Percentiles rank a stretch among this genome's conserved stretches.
Evolutionary conservation across 2,797 vertebrate species (phyloP).

Genomic region (Setipinna tenuifilis): DNA sequence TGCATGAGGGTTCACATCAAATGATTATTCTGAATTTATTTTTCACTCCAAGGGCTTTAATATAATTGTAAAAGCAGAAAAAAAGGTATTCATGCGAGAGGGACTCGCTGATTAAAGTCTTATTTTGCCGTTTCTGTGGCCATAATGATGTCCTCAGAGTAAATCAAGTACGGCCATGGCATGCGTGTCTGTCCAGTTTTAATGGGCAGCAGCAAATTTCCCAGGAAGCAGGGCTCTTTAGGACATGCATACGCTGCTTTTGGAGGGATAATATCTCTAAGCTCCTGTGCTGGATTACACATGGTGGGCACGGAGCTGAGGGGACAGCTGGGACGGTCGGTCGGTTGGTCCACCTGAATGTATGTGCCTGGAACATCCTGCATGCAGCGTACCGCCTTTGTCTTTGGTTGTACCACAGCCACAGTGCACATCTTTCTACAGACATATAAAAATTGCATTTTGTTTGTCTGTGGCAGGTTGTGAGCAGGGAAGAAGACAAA

Average conservation of each 20-base stretch:
- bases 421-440: neutral
- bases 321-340: constrained; percentile 24
- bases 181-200: neutral
- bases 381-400: constrained; percentile 8
- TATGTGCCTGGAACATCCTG: neutral
- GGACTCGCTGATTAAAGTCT: neutral
- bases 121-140: neutral
- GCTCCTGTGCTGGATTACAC: constrained; percentile 46
- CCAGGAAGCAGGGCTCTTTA: constrained; percentile 30
- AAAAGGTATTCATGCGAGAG: neutral
- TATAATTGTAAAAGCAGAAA: constrained; percentile 4
- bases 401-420: constrained; percentile 17
- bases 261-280: constrained; percentile 30
- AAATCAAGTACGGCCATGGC: neutral
- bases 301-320: constrained; percentile 34
- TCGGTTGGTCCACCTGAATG: constrained; percentile 29
- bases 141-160: neutral
- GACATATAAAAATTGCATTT: neutral
- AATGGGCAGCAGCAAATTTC: constrained; percentile 10
- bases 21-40: neutral
- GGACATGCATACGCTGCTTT: constrained; percentile 27
- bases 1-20: constrained; percentile 13
- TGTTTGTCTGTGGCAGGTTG: neutral
- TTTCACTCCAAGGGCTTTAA: neutral
- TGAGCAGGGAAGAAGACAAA: neutral